Conservation (phyloP, 2,888 invertebrate genomes). For the Tetrapedia diversipes region DNA sequence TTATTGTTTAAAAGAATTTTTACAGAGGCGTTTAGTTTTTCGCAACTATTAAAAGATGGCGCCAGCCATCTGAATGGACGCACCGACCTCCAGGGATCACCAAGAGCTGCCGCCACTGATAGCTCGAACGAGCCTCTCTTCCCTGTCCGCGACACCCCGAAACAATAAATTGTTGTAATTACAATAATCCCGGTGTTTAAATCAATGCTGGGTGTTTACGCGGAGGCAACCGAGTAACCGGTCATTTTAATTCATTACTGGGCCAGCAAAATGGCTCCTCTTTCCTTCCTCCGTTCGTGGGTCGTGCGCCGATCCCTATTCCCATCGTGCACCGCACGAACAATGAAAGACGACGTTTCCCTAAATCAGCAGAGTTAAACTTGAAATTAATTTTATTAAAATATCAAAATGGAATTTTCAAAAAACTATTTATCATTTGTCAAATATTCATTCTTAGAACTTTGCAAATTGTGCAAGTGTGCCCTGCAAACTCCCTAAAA, state of each 20-base stretch:
- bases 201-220: conserved; percentile 74
- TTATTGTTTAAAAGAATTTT: neutral
- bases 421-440: no score
- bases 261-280: conserved; percentile 64
- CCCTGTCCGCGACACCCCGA: conserved; percentile 38
- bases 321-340: conserved; percentile 25
- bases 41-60: neutral
- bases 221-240: conserved; percentile 63
- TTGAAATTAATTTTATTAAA: no score
- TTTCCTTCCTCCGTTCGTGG: conserved; percentile 11
- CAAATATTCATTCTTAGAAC: no score
- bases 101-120: conserved; percentile 60
- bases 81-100: neutral
- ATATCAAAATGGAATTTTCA: no score
- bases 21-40: neutral
- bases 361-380: no score
- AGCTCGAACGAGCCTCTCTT: neutral
- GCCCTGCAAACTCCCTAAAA: no score
- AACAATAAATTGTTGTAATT: conserved; percentile 80
- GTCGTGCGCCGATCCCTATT: neutral
- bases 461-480: no score
- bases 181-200: conserved; percentile 78
- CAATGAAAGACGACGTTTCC: neutral
- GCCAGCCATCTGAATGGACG: fast-evolving
- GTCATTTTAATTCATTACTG: conserved; percentile 77